Conservation (phyloP, 53 echinoderm and acorn worm species). For the Temnopleurus reevesii region DNA sequence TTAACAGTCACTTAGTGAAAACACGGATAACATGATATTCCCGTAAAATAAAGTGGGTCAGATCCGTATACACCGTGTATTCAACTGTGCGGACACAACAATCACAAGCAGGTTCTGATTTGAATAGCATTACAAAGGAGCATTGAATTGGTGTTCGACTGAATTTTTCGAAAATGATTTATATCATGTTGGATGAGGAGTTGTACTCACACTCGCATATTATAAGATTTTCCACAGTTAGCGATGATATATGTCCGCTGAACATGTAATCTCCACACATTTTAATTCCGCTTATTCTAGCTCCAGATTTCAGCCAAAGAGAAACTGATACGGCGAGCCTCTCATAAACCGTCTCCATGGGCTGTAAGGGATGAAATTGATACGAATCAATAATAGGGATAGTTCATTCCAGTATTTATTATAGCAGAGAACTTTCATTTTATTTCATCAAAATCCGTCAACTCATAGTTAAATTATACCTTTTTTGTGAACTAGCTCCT, state of each 20-base stretch:
- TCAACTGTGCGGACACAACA: too few species aligned
- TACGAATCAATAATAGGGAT: background rate
- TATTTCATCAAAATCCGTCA: too few species aligned
- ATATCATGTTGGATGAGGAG: background rate
- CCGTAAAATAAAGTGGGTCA: too few species aligned
- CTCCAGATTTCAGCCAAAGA: background rate
- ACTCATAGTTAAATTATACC: too few species aligned
- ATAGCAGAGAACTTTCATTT: background rate
- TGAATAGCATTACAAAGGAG: too few species aligned
- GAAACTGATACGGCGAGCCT: background rate
- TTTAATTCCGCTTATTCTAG: background rate
- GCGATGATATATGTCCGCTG: conserved; percentile 24
- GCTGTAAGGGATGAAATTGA: background rate
- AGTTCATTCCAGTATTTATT: too few species aligned
- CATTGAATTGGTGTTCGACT: too few species aligned
- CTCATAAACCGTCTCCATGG: background rate
- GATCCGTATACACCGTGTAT: too few species aligned
- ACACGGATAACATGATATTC: too few species aligned
- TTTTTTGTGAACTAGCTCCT: too few species aligned
- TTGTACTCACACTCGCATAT: conserved; percentile 21
- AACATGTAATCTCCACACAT: conserved; percentile 50
- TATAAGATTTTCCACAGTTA: background rate
- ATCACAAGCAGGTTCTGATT: too few species aligned
- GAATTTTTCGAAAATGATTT: background rate
- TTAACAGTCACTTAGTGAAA: too few species aligned